Evolutionary conservation across 2,113 vertebrate genomes (phyloP), one percentile per base, ranked within the genome.

Genomic region (Microcebus jonahi): DNA sequence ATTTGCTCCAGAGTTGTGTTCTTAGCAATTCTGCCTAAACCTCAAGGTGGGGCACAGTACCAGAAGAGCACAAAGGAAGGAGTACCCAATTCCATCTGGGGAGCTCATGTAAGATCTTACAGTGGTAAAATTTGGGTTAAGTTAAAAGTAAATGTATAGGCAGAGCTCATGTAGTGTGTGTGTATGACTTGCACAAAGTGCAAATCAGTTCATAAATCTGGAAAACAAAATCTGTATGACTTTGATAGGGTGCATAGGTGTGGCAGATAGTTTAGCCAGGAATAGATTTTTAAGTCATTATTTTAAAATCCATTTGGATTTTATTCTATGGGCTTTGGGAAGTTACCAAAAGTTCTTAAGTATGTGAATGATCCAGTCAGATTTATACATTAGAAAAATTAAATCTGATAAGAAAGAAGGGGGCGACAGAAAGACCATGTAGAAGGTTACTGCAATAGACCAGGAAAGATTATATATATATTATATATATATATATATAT

Each of bases 301-400:
- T 63, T 63, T 63, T 63, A 63, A 63, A 63, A 29, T 63, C 61
- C 68, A 77, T 50, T 79, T 88, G 36, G 31, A 95, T 94, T 91
- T 86, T 42, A 94, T 84, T 79, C 50, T 31, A 50, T 27, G 59
- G 42, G 21, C 36, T 93, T 77, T 39, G 36, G 15, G 31, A 83
- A 82, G 34, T 81, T 93, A 90, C 17, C 63, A 92, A 63, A 90
- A 53, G 23, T 80, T 81, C 81, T 57, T 89, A 50, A 65, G 29
- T 63, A 88, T 59, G 17, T 84, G 34, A 90, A 76, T 89, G 79
- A 77, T 42, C 10, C 14, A 57, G 15, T 73, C 45, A 89, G 39
- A 92, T 89, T 70, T 85, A 61, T 67, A 45, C n/a, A 83, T 71
- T 86, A 89, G 67, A 91, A 94, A 96, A 95, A 90, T 29, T 77